Evolutionary conservation across 1,140 invertebrate species (phyloP), one percentile per base, ranked within the genome.

Genomic region (Diabrotica virgifera): DNA sequence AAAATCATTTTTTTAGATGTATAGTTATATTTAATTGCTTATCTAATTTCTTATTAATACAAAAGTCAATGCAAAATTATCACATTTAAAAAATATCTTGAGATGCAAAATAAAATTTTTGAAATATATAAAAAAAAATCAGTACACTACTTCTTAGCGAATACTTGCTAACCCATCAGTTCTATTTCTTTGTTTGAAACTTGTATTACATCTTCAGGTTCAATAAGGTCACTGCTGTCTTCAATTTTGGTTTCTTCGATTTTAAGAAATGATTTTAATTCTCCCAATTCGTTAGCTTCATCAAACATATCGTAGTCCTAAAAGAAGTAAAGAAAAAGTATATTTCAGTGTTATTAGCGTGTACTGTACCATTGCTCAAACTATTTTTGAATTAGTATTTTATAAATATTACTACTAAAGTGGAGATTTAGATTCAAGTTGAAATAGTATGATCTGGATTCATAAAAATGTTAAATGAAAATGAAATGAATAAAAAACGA

Each of bases 241-340:
- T 24, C 24, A 24, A 24, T 24, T 24, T 24, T 24, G 24, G 24
- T 24, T 24, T 54, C 52, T 35, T 11, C 84, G 59, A 89, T 74
- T 80, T 89, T 89, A 7, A 89, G 75, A 78, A 95, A 95, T 71
- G 88, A 85, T 79, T 94, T 89, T 71, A 95, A 79, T 68, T 87
- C 87, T 76, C 95, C 91, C 71, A 89, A 86, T 85, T 96, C 94
- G 82, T 94, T 91, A 38, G 93, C 90, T 72, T 91, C 80, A 79
- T 93, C 90, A 82, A 96, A 95, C 68, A 89, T 89, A 78, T 94
- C 91, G 81, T 93, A 96, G 78, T 95, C 93, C 92, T 94, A 77
- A 54, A 79, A 59, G 36, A 0, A n/a, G 37, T 36, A 37, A 10
- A 57, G 8, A 57, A 11, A 13, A 9, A 53, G 9, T 5, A 24